Base-by-base conservation (phyloP, 2,113 vertebrate genomes). In the Crotalus viridis region DNA sequence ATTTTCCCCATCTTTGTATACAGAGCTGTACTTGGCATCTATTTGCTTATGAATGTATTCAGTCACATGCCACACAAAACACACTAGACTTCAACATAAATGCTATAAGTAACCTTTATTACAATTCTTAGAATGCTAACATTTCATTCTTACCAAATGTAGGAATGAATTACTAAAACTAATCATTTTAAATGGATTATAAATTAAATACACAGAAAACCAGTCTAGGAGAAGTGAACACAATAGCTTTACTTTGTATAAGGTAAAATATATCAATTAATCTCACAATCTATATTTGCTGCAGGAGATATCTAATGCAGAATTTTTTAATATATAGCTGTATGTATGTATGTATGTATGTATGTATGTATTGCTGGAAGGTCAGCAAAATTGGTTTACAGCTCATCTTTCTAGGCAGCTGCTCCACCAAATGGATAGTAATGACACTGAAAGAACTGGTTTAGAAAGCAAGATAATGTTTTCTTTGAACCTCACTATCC, bases 41-140 rank as follows among this genome's bases (percentile, higher is more conserved):
- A 51, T 92, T 89, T 90, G 52, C 81, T 59, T 92, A 28, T 52
- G 89, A 17, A 88, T 92, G 74, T 90, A 85, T 55, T 56, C 28
- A 88, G 61, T 64, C 48, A 13, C 15, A 21, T 55, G 64, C 55
- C 89, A 87, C 1, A 43, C 43, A 55, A 64, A 59, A 64, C 26
- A 64, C 61, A 93, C 39, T 9, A 1, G 93, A 52, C 10, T 90
- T 92, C 56, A 55, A 39, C 39, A 57, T 28, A 56, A 90, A 91
- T 8, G 64, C n/a, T 89, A 8, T 21, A n/a, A 10, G 61, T 10
- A 46, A 24, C 2, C 19, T 74, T 81, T 13, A 39, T 92, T 51
- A 26, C 85, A 94, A 6, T 33, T 43, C 39, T 57, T 56, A 88
- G 64, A 54, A 88, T 43, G 52, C 22, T 92, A 88, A 87, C 26